Conservation (phyloP, 2,797 vertebrate species). For the Galagoides demidoff region DNA sequence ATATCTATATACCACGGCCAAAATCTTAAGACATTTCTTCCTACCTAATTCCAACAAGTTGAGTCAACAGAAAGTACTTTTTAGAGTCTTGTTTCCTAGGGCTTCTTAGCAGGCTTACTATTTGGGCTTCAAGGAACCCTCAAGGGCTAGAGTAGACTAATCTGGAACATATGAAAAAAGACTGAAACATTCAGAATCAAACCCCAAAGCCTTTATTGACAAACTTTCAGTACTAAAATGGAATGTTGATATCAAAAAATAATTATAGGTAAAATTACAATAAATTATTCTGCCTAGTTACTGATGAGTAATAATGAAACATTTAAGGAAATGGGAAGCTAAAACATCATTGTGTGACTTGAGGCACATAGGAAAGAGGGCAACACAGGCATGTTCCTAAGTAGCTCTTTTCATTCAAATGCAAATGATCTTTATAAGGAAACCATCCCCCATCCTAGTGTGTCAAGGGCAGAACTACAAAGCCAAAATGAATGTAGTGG, state of each 20-base stretch:
- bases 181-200: constrained; percentile 13
- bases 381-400: background rate
- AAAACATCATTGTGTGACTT: background rate
- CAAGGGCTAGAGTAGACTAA: background rate
- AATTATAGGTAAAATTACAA: constrained; percentile 42
- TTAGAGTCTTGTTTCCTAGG: background rate
- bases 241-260: constrained; percentile 26
- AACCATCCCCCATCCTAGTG: background rate
- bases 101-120: background rate
- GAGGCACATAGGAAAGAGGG: background rate
- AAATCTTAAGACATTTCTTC: background rate
- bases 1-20: background rate
- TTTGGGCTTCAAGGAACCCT: background rate
- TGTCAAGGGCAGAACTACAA: background rate
- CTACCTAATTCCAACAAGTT: background rate
- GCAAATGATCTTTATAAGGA: background rate
- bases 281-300: constrained; percentile 9
- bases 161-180: background rate
- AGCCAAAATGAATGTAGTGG: background rate
- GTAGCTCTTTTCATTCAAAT: background rate
- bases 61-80: background rate
- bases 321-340: background rate
- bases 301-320: constrained; percentile 19
- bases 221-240: background rate
- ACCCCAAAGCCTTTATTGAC: background rate